These are phyloP conservation scores for Drymodes brunneopygia DNA, from an alignment of 2,113 vertebrate genomes.

Conservation along the genomic window DNA sequence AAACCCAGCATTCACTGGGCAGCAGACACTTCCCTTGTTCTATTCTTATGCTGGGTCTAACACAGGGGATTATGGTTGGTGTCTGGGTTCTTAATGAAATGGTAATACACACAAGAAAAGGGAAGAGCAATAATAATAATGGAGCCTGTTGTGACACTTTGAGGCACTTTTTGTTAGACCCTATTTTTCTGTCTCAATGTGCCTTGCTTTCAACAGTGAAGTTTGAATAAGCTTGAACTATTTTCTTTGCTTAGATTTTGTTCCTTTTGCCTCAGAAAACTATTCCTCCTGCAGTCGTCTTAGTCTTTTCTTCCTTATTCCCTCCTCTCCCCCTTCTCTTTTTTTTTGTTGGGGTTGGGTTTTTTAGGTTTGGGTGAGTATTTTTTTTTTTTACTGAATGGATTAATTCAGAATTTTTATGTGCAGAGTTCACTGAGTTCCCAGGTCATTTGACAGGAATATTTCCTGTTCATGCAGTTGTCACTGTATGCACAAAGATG, in stretches of 20 bases:
- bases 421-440: constrained; percentile 17
- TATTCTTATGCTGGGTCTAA: background rate
- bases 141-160: background rate
- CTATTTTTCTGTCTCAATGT: background rate
- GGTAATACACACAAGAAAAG: background rate
- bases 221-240: background rate
- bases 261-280: background rate
- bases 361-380: background rate
- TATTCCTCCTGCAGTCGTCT: background rate
- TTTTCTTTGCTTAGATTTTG: background rate
- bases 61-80: background rate
- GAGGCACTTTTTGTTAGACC: background rate
- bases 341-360: background rate
- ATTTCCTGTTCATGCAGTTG: constrained; percentile 70
- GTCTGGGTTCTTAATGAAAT: background rate
- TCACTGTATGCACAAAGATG: constrained; percentile 68
- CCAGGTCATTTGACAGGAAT: constrained; percentile 44
- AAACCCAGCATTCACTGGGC: background rate
- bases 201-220: background rate
- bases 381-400: constrained; percentile 65
- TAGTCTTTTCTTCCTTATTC: background rate
- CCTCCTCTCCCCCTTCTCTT: rapidly evolving
- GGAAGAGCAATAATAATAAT: background rate
- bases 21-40: background rate
- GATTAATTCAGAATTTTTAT: constrained; percentile 74